These are phyloP conservation scores for Atta cephalotes DNA, from an alignment of 1,140 invertebrate genomes.

Conservation along the genomic window DNA sequence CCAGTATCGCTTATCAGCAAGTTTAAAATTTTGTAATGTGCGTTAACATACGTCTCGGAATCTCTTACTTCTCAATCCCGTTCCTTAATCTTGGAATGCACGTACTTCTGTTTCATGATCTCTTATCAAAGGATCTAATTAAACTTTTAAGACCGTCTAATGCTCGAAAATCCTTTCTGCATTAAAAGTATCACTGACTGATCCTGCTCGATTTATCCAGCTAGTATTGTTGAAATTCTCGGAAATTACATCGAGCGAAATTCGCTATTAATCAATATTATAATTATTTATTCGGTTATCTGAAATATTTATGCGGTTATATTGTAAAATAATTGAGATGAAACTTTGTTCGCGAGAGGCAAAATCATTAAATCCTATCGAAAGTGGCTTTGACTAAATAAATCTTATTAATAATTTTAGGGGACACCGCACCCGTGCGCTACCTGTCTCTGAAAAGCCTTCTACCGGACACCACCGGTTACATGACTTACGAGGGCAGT, in stretches of 20 bases:
- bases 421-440: slow-evolving; percentile 92
- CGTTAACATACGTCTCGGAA: not conserved
- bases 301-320: too few relatives aligned
- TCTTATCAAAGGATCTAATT: slow-evolving; percentile 29
- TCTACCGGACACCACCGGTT: slow-evolving; percentile 95
- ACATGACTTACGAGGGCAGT: slow-evolving; percentile 99
- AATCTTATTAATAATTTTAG: slow-evolving; percentile 84
- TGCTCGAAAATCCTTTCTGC: not conserved
- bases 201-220: slow-evolving; percentile 18
- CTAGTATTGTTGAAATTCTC: slow-evolving; percentile 1
- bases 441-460: slow-evolving; percentile 94
- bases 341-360: not conserved
- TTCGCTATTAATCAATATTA: not conserved
- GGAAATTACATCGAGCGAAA: not conserved
- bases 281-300: not conserved
- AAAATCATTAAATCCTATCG: not conserved
- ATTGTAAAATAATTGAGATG: not conserved
- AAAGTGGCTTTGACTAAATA: not conserved
- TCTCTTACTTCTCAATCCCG: not conserved
- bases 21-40: not conserved
- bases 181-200: slow-evolving; percentile 26
- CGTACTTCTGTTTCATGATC: not conserved
- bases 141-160: slow-evolving; percentile 40
- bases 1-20: not conserved
- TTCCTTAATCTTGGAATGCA: not conserved